Evolutionary conservation across 2,888 invertebrate species (phyloP).

Genomic region (Drosophila kokeensis): DNA sequence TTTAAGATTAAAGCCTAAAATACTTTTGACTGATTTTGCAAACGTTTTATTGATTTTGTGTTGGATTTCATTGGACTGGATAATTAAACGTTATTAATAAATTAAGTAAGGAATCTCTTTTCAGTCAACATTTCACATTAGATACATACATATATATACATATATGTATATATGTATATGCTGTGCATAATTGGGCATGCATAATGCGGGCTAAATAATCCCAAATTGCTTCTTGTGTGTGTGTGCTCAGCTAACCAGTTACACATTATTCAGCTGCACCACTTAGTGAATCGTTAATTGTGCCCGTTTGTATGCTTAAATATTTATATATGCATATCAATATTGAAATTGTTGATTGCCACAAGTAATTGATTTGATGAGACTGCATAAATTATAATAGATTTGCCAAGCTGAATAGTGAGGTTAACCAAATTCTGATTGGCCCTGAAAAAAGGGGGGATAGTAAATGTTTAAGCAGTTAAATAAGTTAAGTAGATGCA

Average conservation of each 20-base stretch:
- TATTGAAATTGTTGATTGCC: slow-evolving; percentile 27
- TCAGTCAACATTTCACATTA: not conserved
- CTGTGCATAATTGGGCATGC: slow-evolving; percentile 16
- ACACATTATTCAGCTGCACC: slow-evolving; percentile 15
- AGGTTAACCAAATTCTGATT: not conserved
- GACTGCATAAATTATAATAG: slow-evolving; percentile 14
- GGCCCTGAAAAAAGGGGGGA: not conserved
- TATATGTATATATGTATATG: not conserved
- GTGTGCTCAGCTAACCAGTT: slow-evolving; percentile 19
- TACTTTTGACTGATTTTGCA: slow-evolving; percentile 12
- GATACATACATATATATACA: not conserved
- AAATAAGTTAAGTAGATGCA: not conserved
- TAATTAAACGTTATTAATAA: not conserved
- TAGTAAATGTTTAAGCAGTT: not conserved
- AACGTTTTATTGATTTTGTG: not conserved
- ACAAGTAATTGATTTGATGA: slow-evolving; percentile 28
- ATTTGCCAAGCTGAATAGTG: slow-evolving; percentile 14
- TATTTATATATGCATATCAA: slow-evolving; percentile 29
- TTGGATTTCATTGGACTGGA: not conserved
- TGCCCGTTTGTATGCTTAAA: slow-evolving; percentile 6
- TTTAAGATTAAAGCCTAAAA: slow-evolving; percentile 33
- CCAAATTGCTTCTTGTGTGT: slow-evolving; percentile 2
- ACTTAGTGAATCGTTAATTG: slow-evolving; percentile 14
- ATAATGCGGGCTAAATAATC: slow-evolving; percentile 30
- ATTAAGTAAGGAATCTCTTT: not conserved